phyloP scores from a whole-genome alignment of 2,888 invertebrate genomes.

The Amorpha juglandis region DNA sequence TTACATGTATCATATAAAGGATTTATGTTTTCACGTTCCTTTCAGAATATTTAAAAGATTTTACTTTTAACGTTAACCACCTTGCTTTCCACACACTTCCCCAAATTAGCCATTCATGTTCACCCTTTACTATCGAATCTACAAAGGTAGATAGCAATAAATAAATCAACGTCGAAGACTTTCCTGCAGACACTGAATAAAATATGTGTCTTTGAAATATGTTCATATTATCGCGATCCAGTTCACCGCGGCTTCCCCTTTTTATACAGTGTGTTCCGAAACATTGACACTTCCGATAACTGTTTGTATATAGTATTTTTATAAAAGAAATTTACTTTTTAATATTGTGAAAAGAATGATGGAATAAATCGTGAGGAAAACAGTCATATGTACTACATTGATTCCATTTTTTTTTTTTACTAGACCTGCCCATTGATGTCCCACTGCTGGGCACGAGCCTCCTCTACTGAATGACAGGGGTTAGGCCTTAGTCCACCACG shows the following conservation, averaged over 20 bases:
- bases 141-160: slow-evolving; percentile 56
- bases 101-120: neutral
- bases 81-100: neutral
- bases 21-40: too few species aligned
- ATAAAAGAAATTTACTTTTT: neutral
- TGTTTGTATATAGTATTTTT: neutral
- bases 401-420: too few species aligned
- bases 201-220: slow-evolving; percentile 77
- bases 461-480: too few species aligned
- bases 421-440: too few species aligned
- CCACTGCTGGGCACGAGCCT: too few species aligned
- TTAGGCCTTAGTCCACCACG: too few species aligned
- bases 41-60: too few species aligned
- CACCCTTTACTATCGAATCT: slow-evolving; percentile 17
- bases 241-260: slow-evolving; percentile 48
- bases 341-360: neutral
- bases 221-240: slow-evolving; percentile 64
- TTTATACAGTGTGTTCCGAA: slow-evolving; percentile 48
- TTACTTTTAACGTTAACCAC: too few species aligned
- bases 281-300: slow-evolving; percentile 16
- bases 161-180: slow-evolving; percentile 69
- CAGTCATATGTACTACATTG: too few species aligned
- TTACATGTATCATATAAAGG: too few species aligned
- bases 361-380: neutral
- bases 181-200: slow-evolving; percentile 63